Evolutionary conservation across 2,113 vertebrate species (phyloP), one percentile per base, ranked within the genome.

Genomic region (Pelmatolapia mariae): DNA sequence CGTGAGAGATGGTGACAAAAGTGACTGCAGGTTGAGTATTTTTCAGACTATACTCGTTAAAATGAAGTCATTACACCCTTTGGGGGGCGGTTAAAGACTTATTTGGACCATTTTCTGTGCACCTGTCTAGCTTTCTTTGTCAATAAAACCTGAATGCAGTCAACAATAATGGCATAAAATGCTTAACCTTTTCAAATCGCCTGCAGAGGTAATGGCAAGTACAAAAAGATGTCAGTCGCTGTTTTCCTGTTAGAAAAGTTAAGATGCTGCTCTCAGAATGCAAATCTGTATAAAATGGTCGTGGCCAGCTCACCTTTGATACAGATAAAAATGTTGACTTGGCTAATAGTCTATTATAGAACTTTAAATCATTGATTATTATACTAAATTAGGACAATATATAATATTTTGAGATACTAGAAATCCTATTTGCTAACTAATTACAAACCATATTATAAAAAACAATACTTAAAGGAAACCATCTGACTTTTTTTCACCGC

Each of bases 21-120:
- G 16, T 76, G 2, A 18, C 68, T 26, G 22, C 40, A 45, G 80
- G 53, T 33, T 16, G 9, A 79, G 80, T 18, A 54, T 33, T 82
- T 81, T 22, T 54, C n/a, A 45, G 8, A 15, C 40, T 24, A 43
- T 16, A 43, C 13, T 26, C 2, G 2, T 73, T 73, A 73, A 73
- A 73, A 73, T 73, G 13, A 26, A 73, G 22, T 73, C 68, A 26
- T 3, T 73, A 40, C n/a, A 26, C 38, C 40, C 68, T 7, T 45
- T 68, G 0, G n/a, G 38, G 8, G 40, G 40, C 2, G 0, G 15
- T 45, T 73, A 3, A 1, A 26, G 4, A 47, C 15, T 47, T 45
- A 47, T 73, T 18, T 73, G 68, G 68, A 2, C 68, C 24, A 29
- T 2, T 73, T 73, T 45, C 68, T 29, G 24, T 47, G 1, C 24